A percentile compares a stretch with the other conserved stretches of the same genome.
These are phyloP conservation scores for Blomia tropicalis DNA, from an alignment of 2,888 invertebrate genomes.

Conservation along the genomic window DNA sequence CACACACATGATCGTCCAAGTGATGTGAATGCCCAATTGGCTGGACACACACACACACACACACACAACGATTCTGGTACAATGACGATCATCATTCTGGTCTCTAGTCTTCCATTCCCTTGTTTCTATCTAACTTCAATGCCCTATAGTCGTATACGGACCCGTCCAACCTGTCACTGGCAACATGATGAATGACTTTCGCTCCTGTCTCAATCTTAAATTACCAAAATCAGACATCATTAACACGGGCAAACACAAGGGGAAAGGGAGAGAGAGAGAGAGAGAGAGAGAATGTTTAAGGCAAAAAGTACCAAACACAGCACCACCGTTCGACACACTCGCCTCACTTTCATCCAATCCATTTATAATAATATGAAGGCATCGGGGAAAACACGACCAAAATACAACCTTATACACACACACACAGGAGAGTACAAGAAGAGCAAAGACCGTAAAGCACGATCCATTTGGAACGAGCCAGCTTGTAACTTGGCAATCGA, in stretches of 20 bases:
- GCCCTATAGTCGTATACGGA: no score
- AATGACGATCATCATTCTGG: no score
- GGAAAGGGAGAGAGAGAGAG: background rate
- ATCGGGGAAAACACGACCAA: background rate
- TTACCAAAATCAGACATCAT: constrained; percentile 14
- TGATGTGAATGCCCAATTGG: background rate
- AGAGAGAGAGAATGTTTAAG: background rate
- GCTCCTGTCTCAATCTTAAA: constrained; percentile 14
- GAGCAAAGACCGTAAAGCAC: no score
- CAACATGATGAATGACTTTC: constrained; percentile 11
- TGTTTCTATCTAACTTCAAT: no score
- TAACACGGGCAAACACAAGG: constrained; percentile 1
- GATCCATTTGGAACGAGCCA: constrained; percentile 13
- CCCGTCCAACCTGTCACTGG: background rate
- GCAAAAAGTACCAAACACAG: background rate
- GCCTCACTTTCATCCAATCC: background rate
- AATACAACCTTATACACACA: no score
- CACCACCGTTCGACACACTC: background rate
- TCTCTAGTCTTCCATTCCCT: no score
- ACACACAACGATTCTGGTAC: no score
- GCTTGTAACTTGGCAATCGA: constrained; percentile 2
- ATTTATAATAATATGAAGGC: constrained; percentile 13
- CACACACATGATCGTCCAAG: no score
- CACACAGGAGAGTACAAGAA: no score
- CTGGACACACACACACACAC: no score